These are phyloP conservation scores for Kuschelorhynchus macadamiae DNA, from an alignment of 2,888 invertebrate genomes.

Conservation along the genomic window DNA sequence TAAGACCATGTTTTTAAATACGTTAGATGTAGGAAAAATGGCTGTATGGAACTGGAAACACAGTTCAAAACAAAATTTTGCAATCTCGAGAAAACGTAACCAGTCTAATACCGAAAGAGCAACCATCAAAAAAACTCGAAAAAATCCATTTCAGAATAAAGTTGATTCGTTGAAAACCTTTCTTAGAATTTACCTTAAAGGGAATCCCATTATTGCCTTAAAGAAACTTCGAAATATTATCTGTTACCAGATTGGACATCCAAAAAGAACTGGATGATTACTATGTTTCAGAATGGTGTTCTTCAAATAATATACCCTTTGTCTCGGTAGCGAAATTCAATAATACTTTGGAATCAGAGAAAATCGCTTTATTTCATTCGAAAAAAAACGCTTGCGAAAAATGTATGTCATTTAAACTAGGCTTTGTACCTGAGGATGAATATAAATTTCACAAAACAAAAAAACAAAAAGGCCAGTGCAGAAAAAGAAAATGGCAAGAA, in stretches of 20 bases:
- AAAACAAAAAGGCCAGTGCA: neutral
- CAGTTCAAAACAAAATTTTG: neutral
- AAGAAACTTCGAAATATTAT: conserved; percentile 10
- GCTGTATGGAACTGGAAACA: conserved; percentile 14
- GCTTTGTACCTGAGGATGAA: conserved; percentile 15
- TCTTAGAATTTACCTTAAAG: conserved; percentile 2
- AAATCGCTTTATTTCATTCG: conserved; percentile 11
- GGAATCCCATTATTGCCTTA: conserved; percentile 7
- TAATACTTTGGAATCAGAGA: conserved; percentile 2
- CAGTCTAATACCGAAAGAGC: neutral
- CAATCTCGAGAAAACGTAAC: neutral
- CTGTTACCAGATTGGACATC: conserved; percentile 6
- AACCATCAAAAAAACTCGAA: neutral
- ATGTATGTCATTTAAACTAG: conserved; percentile 11
- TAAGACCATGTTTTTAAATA: conserved; percentile 10
- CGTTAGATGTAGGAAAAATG: conserved; percentile 1
- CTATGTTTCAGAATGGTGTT: conserved; percentile 12
- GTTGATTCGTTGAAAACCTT: neutral
- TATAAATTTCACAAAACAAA: conserved; percentile 1
- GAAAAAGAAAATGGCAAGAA: conserved; percentile 14
- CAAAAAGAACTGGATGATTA: conserved; percentile 5
- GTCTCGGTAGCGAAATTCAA: conserved; percentile 3
- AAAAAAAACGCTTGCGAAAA: conserved; percentile 9
- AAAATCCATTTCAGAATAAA: conserved; percentile 2
- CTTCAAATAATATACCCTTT: neutral